phyloP scores from a whole-genome alignment of 2,888 invertebrate species.

The Mythimna ferrago region DNA sequence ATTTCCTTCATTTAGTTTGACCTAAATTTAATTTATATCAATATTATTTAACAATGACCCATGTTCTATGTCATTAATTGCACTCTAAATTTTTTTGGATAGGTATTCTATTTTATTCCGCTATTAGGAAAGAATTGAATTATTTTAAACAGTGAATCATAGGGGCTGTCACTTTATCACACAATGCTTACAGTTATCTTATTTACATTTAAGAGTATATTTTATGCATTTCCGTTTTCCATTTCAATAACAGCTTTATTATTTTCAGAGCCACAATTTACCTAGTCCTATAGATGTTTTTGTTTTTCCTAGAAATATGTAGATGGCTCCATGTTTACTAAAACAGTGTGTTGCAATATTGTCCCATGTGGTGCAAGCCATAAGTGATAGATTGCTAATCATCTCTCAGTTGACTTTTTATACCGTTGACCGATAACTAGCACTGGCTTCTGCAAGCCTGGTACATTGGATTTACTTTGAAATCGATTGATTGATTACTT shows the following conservation, averaged over 20 bases:
- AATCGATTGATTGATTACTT: slow-evolving; percentile 52
- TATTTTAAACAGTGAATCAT: slow-evolving; percentile 1
- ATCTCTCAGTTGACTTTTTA: slow-evolving; percentile 49
- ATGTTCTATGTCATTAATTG: background rate
- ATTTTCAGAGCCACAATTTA: background rate
- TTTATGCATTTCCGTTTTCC: background rate
- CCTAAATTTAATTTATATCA: slow-evolving; percentile 21
- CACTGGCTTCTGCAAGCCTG: slow-evolving; percentile 26
- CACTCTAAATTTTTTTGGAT: background rate
- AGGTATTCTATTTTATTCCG: background rate
- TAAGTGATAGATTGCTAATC: slow-evolving; percentile 59
- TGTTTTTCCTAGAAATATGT: background rate
- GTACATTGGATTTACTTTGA: slow-evolving; percentile 37
- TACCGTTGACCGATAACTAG: slow-evolving; percentile 50
- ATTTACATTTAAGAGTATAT: background rate
- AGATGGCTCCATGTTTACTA: background rate
- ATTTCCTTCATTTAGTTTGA: background rate
- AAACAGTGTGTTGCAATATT: slow-evolving; percentile 40
- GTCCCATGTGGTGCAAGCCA: slow-evolving; percentile 46
- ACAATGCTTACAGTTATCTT: background rate
- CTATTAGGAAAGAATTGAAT: background rate
- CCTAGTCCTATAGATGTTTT: background rate
- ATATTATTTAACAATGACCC: background rate
- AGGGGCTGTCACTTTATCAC: slow-evolving; percentile 1
- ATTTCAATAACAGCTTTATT: background rate